Evolutionary conservation across 1,140 invertebrate genomes (phyloP).

Genomic region (Drosophila ohnishii): DNA sequence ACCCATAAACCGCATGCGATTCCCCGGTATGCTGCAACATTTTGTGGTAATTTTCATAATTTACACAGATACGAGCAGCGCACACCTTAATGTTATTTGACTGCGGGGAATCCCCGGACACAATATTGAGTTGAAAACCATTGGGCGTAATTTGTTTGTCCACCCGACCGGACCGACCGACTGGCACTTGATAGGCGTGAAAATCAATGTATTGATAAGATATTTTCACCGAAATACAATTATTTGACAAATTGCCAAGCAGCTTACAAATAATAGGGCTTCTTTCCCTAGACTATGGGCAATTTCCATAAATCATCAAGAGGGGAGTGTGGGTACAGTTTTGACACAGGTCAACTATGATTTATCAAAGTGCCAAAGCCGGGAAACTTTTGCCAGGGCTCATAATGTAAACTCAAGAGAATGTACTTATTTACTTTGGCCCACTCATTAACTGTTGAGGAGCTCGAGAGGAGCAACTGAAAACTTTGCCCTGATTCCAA

Average conservation of each 20-base stretch:
- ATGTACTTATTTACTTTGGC: conserved; percentile 47
- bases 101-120: conserved; percentile 56
- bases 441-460: conserved; percentile 58
- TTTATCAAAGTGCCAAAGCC: conserved; percentile 56
- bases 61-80: conserved; percentile 41
- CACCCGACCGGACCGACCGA: neutral
- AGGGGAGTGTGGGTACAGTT: conserved; percentile 6
- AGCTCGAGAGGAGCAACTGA: conserved; percentile 11
- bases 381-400: conserved; percentile 14
- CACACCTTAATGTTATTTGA: conserved; percentile 68
- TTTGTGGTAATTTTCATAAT: conserved; percentile 77
- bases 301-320: conserved; percentile 44
- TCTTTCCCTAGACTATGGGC: neutral
- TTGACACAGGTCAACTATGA: conserved; percentile 43
- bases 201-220: conserved; percentile 55
- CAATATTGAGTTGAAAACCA: conserved; percentile 63
- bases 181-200: conserved; percentile 41
- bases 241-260: conserved; percentile 62
- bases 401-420: conserved; percentile 33
- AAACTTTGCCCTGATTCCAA: conserved; percentile 56
- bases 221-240: conserved; percentile 43
- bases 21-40: conserved; percentile 42
- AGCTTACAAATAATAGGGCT: conserved; percentile 35
- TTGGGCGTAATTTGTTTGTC: conserved; percentile 59
- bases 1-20: conserved; percentile 53